Percentiles rank a stretch among this genome's conserved stretches.
Conservation (phyloP, 2,113 vertebrate species). For the Ailuropoda melanoleuca region DNA sequence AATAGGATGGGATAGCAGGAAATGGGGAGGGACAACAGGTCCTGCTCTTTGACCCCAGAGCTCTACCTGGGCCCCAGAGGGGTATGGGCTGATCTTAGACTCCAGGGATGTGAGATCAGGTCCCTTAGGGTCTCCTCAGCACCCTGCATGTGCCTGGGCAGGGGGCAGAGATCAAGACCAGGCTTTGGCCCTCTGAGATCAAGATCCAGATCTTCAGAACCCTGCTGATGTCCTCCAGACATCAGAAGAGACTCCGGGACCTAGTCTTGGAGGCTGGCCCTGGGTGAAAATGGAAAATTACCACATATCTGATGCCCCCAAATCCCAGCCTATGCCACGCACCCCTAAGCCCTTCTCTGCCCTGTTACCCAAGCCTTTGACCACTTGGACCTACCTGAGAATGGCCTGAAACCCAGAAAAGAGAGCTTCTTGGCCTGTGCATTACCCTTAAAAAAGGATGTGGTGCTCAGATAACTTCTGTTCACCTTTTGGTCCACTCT, state of each 20-base stretch:
- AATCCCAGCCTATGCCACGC: neutral
- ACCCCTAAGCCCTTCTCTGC: neutral
- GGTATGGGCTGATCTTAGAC: neutral
- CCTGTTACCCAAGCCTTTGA: neutral
- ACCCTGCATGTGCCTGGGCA: neutral
- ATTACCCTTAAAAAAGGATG: neutral
- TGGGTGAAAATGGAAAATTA: neutral
- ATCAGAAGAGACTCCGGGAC: neutral
- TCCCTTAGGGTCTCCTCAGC: neutral
- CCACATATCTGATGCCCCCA: neutral
- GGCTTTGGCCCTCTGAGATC: neutral
- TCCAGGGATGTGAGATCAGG: neutral
- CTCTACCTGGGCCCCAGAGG: neutral
- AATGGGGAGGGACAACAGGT: neutral
- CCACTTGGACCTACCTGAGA: neutral
- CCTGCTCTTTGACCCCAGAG: neutral
- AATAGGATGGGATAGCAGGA: constrained; percentile 34
- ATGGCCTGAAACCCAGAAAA: constrained; percentile 1
- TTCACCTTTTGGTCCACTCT: neutral
- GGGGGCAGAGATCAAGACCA: neutral
- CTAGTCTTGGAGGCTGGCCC: neutral
- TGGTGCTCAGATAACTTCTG: neutral
- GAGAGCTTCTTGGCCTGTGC: neutral
- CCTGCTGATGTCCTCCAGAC: neutral
- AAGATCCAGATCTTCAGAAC: neutral